phyloP scores from a whole-genome alignment of 2,113 vertebrate genomes.

The Rhizomys pruinosus region DNA sequence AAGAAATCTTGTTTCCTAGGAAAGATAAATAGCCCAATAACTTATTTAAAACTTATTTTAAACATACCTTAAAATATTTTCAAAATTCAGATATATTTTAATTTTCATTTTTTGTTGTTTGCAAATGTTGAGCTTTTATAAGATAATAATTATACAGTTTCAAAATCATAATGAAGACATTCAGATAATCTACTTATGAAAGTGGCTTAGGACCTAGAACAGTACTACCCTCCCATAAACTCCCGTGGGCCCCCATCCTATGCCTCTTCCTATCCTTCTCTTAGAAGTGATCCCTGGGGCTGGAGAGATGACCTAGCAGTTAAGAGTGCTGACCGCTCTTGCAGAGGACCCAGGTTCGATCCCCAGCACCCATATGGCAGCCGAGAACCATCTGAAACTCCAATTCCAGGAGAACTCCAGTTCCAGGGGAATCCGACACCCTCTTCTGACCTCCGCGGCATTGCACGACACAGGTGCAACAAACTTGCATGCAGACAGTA shows the following conservation, averaged over 20 bases:
- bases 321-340: too few relatives aligned
- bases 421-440: too few relatives aligned
- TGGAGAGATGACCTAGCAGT: too few relatives aligned
- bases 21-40: not conserved
- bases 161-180: conserved; percentile 3
- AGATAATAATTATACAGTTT: conserved; percentile 31
- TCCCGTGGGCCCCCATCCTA: not conserved
- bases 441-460: too few relatives aligned
- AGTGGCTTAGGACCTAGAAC: not conserved
- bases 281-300: too few relatives aligned
- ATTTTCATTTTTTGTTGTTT: conserved; percentile 36
- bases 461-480: too few relatives aligned
- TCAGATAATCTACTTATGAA: not conserved
- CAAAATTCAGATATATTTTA: conserved; percentile 21
- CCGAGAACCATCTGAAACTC: too few relatives aligned
- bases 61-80: conserved; percentile 57
- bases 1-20: not conserved
- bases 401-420: too few relatives aligned
- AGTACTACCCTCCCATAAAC: not conserved
- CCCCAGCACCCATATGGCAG: too few relatives aligned
- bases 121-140: conserved; percentile 16
- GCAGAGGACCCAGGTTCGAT: too few relatives aligned
- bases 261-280: not conserved
- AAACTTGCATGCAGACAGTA: too few relatives aligned
- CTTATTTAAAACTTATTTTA: too few relatives aligned